Evolutionary conservation across 2,888 invertebrate genomes (phyloP), one percentile per base, ranked within the genome.

Genomic region (Lymantria monacha): DNA sequence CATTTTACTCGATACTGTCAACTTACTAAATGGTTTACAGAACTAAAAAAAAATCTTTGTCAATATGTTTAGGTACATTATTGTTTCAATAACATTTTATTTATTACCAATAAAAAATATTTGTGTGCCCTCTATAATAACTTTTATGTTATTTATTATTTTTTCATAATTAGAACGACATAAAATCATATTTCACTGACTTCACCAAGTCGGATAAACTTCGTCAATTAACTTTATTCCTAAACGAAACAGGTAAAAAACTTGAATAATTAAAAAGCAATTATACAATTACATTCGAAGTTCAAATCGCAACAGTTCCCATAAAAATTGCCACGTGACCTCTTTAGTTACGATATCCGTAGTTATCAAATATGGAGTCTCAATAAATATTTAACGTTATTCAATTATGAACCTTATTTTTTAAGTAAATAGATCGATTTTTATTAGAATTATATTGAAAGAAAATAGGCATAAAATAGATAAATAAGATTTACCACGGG

Each of bases 251-350:
- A 15, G 7, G 15, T 33, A 42, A 2, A n/a, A 12, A 41, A 41
- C 12, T 14, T 41, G 12, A 52, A 55, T 53, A 61, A 66, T 65
- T 66, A 61, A 67, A 68, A 61, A 49, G 53, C 64, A 67, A 67
- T 76, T 76, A 73, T 47, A 55, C 53, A 64, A 50, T 52, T 49
- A 48, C 60, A 61, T 64, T 67, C 65, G 57, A 70, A 42, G 70
- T 70, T 64, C 49, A 57, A 68, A 73, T 70, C 55, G 66, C 67
- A 72, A 75, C 62, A 61, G 60, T 88, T 89, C 88, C 88, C 87
- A 88, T 82, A 83, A 74, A 81, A 85, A 83, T 80, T 55, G 88
- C 73, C 89, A 89, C 89, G 86, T 77, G 89, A 66, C 81, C 65
- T 63, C 48, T 79, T 89, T 87, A 62, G 87, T 65, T 65, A 83